Base-by-base conservation (phyloP, 23 tunicate species). In the Oikopleura vanhoeffeni region DNA sequence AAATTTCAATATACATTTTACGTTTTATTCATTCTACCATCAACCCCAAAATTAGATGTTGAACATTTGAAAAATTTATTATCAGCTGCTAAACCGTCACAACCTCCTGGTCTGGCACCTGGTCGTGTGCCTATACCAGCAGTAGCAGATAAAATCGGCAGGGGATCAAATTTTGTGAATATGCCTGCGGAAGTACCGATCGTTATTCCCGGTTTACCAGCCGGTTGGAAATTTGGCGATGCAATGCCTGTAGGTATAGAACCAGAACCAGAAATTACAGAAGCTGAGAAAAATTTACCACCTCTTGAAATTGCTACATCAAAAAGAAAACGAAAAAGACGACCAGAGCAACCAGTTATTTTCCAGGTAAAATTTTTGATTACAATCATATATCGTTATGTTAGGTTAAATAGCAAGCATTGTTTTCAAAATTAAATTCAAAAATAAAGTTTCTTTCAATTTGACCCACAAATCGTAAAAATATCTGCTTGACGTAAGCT, bases 181-280 rank as follows among this genome's bases (percentile, higher is more conserved):
- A 71, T 71, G 79, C 79, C 79, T 13, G 27, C 79, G 4, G 79
- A 71, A 71, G 38, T 18, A 2, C 79, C 79, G 32, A 18, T 71
- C 4, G 32, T 2, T 30, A 71, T 71, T 71, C 79, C 79, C 4
- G 79, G 79, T 18, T 30, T 71, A 38, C 79, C 79, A 2, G 2
- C 35, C 35, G 79, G 79, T 2, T 71, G 79, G 79, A 71, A 71
- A 32, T 71, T 71, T 30, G 79, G 79, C 27, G 79, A 71, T 71
- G 34, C 79, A 24, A 71, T 71, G 79, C 79, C 79, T 2, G 79
- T 18, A 71, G 79, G 79, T 18, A 71, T 30, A 18, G 36, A 33
- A 2, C 64, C 18, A 24, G 64, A 49, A 49, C 34, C 35, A 38
- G 79, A 71, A 71, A 38, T 18, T 2, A 38, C 27, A 30, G 4